Evolutionary conservation across 2,797 vertebrate species (phyloP).

Genomic region (Chloroceryle amazona): DNA sequence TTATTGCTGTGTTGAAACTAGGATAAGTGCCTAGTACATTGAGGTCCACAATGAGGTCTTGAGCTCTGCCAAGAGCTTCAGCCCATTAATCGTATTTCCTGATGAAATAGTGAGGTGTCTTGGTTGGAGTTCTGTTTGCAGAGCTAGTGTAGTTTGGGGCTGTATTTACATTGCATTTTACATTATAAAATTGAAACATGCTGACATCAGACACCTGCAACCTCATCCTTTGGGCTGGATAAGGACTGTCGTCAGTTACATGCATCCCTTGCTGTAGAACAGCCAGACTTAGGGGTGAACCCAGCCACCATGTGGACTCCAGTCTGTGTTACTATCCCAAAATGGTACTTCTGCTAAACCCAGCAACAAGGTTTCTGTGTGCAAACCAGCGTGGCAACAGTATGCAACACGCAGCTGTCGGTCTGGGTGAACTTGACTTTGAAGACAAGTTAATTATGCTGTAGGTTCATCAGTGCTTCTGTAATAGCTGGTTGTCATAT

Average conservation of each 20-base stretch:
- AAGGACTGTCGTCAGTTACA: accelerated
- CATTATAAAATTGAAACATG: background rate
- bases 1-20: background rate
- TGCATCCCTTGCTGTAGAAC: accelerated
- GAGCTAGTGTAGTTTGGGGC: background rate
- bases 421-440: background rate
- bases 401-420: background rate
- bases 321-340: background rate
- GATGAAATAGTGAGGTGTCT: background rate
- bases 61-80: background rate
- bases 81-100: background rate
- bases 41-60: background rate
- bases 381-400: accelerated
- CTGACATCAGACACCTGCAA: background rate
- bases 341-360: background rate
- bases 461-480: background rate
- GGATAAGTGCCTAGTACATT: background rate
- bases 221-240: background rate
- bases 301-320: accelerated
- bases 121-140: background rate
- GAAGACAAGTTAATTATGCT: background rate
- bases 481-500: background rate
- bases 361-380: background rate
- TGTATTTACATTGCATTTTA: accelerated
- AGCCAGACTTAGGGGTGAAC: background rate